Base-by-base conservation (phyloP, 2,888 invertebrate species). In the Heteromurus nitidus region DNA sequence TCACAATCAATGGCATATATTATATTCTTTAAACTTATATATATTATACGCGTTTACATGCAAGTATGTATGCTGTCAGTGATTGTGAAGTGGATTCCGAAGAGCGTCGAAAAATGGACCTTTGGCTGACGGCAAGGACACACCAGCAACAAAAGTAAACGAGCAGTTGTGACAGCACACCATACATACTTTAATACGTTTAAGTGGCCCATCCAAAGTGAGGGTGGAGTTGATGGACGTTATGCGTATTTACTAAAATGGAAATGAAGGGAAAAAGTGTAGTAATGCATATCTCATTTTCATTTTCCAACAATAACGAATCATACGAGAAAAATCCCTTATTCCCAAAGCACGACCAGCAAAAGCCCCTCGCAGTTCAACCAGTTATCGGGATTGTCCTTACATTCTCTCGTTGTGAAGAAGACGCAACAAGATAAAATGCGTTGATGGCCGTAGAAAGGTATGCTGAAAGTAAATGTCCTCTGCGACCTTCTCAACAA, bases 101-200 rank as follows among this genome's bases (percentile, higher is more conserved):
- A 11, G 24, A 13, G 55, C 31, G 53, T 55, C 53, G 26, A 44
- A 22, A 65, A 53, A 74, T 58, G 73, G 65, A 74, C 28, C 55
- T 55, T 75, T 68, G 58, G 58, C 76, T 42, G 50, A 69, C 44
- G 77, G 77, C 77, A 77, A 77, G 77, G 77, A 30, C 69, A n/a
- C n/a, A 53, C 36, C 31, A 7, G 3, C 62, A n/a, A 62, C 62
- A 62, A 62, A 62, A 7, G 22, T 11, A 20, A 55, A 26, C 30
- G 62, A 55, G 22, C 22, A 3, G 24, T 24, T 26, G 55, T 55
- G 20, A 50, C 50, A 18, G n/a, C n/a, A 50, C 11, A n/a, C n/a
- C n/a, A n/a, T n/a, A n/a, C n/a, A n/a, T n/a, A n/a, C n/a, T n/a
- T n/a, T 18, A 50, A 16, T 16, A n/a, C 20, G 3, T 18, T 18